Percentiles rank a stretch among this genome's conserved stretches.
phyloP scores from a whole-genome alignment of 2,797 vertebrate species.

The Cirrhinus mrigala region DNA sequence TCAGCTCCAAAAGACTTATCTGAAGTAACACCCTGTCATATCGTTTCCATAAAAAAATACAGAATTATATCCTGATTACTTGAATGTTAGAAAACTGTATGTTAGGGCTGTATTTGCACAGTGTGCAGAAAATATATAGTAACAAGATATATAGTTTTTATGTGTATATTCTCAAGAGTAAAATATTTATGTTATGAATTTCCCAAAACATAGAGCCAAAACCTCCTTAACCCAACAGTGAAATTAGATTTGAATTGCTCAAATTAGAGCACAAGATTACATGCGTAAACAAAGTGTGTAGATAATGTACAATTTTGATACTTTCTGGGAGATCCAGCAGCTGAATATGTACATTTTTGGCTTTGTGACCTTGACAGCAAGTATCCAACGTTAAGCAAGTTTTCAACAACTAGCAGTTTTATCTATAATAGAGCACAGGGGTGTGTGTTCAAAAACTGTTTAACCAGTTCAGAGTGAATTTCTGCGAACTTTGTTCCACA shows the following conservation, averaged over 20 bases:
- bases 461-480: not conserved
- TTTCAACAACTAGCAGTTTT: conserved; percentile 1
- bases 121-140: not conserved
- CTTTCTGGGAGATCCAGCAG: not conserved
- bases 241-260: not conserved
- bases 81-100: not conserved
- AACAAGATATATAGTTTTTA: not conserved
- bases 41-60: not conserved
- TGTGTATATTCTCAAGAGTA: not conserved
- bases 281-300: not conserved
- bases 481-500: too few species aligned
- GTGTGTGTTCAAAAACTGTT: not conserved
- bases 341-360: not conserved
- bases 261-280: not conserved
- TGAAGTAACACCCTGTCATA: not conserved
- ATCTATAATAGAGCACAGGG: not conserved
- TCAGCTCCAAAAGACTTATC: conserved; percentile 14
- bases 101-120: not conserved
- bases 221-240: not conserved
- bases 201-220: not conserved
- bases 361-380: not conserved
- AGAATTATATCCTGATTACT: not conserved
- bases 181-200: not conserved
- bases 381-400: not conserved
- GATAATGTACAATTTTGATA: not conserved